A percentile compares a stretch with the other conserved stretches of the same genome.
These are phyloP conservation scores for Cardinalis cardinalis DNA, from an alignment of 2,113 vertebrate species.

Conservation along the genomic window DNA sequence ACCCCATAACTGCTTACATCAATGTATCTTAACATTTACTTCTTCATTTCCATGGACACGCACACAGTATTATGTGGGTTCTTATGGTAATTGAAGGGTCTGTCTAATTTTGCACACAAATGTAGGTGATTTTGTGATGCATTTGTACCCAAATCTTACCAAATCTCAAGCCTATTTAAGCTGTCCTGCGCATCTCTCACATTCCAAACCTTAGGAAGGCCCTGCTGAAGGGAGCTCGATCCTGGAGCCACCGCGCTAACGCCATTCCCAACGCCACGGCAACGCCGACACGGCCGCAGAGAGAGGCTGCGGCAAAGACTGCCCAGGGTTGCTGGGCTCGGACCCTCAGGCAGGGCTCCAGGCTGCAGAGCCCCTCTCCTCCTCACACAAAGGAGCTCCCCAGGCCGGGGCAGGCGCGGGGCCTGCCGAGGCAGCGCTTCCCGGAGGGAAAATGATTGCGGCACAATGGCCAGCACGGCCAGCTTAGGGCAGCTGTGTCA, in stretches of 20 bases:
- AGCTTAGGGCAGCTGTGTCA: conserved; percentile 81
- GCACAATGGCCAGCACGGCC: conserved; percentile 66
- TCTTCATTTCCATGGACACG: background rate
- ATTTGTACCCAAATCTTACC: background rate
- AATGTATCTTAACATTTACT: background rate
- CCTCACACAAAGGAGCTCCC: conserved; percentile 50
- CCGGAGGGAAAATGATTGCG: conserved; percentile 71
- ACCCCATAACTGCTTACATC: background rate
- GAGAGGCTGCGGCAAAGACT: background rate
- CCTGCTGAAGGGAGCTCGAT: background rate
- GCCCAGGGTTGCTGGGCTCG: background rate
- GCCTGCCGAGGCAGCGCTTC: conserved; percentile 43
- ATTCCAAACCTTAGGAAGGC: background rate
- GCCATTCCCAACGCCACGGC: background rate
- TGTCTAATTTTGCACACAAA: background rate
- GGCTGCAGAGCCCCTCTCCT: conserved; percentile 19
- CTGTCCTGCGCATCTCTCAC: background rate
- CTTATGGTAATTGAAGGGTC: background rate
- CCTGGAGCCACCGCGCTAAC: background rate
- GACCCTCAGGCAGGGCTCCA: background rate
- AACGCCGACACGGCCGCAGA: fast-evolving
- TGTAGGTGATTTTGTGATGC: fast-evolving
- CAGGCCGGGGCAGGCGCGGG: background rate
- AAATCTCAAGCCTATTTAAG: background rate
- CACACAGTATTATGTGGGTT: background rate